Conservation (phyloP, 2,113 vertebrate genomes). For the Hepsetus odoe region DNA sequence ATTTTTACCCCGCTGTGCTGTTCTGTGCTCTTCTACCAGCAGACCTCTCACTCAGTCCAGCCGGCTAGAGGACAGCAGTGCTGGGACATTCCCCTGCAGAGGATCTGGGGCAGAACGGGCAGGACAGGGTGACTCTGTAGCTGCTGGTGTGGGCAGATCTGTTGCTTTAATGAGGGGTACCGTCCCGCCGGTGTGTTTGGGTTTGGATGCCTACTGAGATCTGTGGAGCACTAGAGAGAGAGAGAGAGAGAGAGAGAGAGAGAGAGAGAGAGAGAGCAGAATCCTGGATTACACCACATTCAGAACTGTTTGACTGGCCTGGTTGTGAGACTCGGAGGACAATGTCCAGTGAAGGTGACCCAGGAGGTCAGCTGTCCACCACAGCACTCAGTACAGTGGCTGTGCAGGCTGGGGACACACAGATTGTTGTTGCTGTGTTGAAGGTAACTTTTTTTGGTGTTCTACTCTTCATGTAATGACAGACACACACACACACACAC, state of each 20-base stretch:
- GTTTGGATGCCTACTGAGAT: constrained; percentile 8
- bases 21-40: constrained; percentile 64
- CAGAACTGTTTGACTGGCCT: constrained; percentile 10
- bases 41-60: constrained; percentile 44
- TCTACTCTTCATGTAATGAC: background rate
- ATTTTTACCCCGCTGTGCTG: constrained; percentile 88
- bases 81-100: background rate
- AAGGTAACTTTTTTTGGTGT: constrained; percentile 75
- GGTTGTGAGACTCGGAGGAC: constrained; percentile 49
- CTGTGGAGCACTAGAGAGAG: constrained; percentile 12
- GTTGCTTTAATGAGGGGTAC: constrained; percentile 9
- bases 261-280: constrained; percentile 15
- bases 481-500: too few species aligned
- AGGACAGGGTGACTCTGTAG: background rate
- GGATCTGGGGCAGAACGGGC: constrained; percentile 12
- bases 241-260: background rate
- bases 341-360: constrained; percentile 73
- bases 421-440: constrained; percentile 80
- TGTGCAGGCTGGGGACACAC: constrained; percentile 82
- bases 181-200: constrained; percentile 14
- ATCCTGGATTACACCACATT: constrained; percentile 1
- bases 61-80: constrained; percentile 19
- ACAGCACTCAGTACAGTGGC: constrained; percentile 84
- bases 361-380: constrained; percentile 69
- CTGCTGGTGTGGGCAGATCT: constrained; percentile 20